phyloP scores from a whole-genome alignment of 30 jellyfish, hydroid and myxozoan species.

The Aurelia aurita region DNA sequence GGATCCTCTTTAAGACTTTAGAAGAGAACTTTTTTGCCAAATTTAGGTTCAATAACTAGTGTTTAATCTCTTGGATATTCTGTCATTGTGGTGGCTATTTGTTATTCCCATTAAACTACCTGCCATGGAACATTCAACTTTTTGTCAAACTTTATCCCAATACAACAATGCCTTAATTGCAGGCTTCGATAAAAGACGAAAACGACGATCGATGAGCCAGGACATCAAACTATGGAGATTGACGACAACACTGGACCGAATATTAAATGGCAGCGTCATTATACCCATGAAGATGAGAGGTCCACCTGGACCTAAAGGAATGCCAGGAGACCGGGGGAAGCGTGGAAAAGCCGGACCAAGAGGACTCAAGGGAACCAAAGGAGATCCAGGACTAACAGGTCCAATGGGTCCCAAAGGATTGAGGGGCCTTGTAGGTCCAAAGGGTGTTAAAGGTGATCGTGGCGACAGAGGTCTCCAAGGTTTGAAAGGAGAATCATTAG shows the following conservation, averaged over 20 bases:
- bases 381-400: constrained; percentile 6
- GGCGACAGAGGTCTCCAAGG: neutral
- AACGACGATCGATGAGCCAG: neutral
- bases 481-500: neutral
- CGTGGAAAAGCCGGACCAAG: constrained; percentile 47
- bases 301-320: constrained; percentile 3
- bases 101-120: too few relatives aligned
- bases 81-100: too few relatives aligned
- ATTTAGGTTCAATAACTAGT: too few relatives aligned
- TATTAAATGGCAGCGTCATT: neutral
- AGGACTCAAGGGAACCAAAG: constrained; percentile 8
- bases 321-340: constrained; percentile 9
- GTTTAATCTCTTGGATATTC: too few relatives aligned
- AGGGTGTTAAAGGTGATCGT: neutral
- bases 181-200: neutral
- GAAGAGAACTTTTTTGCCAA: too few relatives aligned
- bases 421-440: neutral
- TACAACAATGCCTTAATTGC: neutral
- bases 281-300: neutral
- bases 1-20: too few relatives aligned
- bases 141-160: too few relatives aligned
- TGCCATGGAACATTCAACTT: too few relatives aligned
- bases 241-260: neutral
- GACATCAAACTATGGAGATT: constrained; percentile 5
- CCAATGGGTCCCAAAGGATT: neutral